Conservation (phyloP, 2,113 vertebrate genomes). For the Periophthalmus modestus region DNA sequence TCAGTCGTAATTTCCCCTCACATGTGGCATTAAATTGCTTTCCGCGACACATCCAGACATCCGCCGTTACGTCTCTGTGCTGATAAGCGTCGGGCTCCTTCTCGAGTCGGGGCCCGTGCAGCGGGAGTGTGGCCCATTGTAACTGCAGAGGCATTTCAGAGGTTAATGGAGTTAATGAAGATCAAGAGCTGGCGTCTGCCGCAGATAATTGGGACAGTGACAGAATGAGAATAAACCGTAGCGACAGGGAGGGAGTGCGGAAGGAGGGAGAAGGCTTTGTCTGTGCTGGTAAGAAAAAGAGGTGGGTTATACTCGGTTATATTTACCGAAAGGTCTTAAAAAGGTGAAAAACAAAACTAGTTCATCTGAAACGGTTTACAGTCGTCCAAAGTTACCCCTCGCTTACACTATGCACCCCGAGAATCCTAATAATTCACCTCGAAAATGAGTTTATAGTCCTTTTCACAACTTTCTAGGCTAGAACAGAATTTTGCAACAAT, state of each 20-base stretch:
- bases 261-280: too few species aligned
- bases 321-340: too few species aligned
- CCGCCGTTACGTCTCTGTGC: slow-evolving; percentile 37
- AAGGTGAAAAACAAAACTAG: too few species aligned
- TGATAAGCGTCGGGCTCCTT: slow-evolving; percentile 52
- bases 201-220: slow-evolving; percentile 48
- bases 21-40: slow-evolving; percentile 35
- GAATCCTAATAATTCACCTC: too few species aligned
- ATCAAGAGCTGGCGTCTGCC: slow-evolving; percentile 53
- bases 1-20: slow-evolving; percentile 25
- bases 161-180: slow-evolving; percentile 62
- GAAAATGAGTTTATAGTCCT: too few species aligned
- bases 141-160: slow-evolving; percentile 56
- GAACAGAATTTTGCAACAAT: too few species aligned
- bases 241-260: slow-evolving; percentile 6
- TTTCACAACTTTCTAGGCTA: too few species aligned
- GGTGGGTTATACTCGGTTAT: too few species aligned
- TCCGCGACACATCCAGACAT: slow-evolving; percentile 21
- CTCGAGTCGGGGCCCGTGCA: slow-evolving; percentile 53
- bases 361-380: too few species aligned
- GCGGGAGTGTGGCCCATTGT: slow-evolving; percentile 32
- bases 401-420: too few species aligned
- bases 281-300: too few species aligned
- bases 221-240: slow-evolving; percentile 36
- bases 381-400: too few species aligned